These are phyloP conservation scores for Neodontobutis hainanensis DNA, from an alignment of 2,113 vertebrate species.

Conservation along the genomic window DNA sequence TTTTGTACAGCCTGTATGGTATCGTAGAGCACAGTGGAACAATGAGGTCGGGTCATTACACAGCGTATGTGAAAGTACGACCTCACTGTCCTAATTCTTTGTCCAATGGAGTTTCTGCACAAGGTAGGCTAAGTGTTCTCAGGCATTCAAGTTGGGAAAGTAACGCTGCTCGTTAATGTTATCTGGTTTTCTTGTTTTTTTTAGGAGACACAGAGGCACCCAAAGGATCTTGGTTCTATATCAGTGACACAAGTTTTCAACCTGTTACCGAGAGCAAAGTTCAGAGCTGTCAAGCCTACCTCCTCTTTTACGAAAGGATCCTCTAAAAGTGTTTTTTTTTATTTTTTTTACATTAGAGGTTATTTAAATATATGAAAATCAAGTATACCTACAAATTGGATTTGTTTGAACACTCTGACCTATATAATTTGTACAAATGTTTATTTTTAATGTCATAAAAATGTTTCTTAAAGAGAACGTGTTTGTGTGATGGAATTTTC, in stretches of 20 bases:
- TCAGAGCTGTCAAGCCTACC: slow-evolving; percentile 92
- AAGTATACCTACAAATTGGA: not conserved
- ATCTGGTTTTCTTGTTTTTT: not conserved
- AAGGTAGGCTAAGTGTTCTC: slow-evolving; percentile 70
- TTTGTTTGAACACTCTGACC: not conserved
- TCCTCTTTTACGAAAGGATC: slow-evolving; percentile 94
- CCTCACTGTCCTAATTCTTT: slow-evolving; percentile 67
- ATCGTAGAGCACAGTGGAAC: slow-evolving; percentile 96
- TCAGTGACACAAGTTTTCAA: slow-evolving; percentile 91
- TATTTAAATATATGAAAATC: slow-evolving; percentile 45
- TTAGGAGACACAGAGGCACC: slow-evolving; percentile 70
- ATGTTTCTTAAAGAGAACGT: slow-evolving; percentile 12
- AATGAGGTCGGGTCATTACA: slow-evolving; percentile 98
- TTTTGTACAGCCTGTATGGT: slow-evolving; percentile 91
- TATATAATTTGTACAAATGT: slow-evolving; percentile 30
- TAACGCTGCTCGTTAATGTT: not conserved
- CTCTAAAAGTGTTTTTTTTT: slow-evolving; percentile 33
- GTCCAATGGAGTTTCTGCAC: slow-evolving; percentile 68
- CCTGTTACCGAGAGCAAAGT: slow-evolving; percentile 85
- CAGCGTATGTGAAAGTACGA: slow-evolving; percentile 89
- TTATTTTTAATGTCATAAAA: slow-evolving; percentile 44
- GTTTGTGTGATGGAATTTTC: not conserved
- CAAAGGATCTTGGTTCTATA: slow-evolving; percentile 91
- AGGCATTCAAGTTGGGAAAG: not conserved
- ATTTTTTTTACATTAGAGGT: not conserved